These are phyloP conservation scores for Blennius ocellaris DNA, from an alignment of 2,113 vertebrate genomes.

Conservation along the genomic window DNA sequence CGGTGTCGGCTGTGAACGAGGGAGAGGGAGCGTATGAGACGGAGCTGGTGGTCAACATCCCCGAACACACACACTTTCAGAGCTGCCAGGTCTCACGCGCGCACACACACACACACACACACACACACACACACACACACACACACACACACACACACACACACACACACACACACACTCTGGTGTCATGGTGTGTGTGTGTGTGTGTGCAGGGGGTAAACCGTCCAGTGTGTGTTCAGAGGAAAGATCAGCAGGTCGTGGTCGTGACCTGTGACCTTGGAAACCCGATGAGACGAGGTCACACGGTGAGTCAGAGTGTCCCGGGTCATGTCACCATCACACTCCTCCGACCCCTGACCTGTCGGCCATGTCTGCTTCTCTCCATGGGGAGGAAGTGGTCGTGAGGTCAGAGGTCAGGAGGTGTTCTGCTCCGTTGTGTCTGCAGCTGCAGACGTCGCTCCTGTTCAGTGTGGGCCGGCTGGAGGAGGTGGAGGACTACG, in stretches of 20 bases:
- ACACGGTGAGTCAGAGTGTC: not conserved
- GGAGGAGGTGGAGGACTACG: slow-evolving; percentile 41
- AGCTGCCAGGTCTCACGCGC: slow-evolving; percentile 43
- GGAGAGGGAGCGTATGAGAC: slow-evolving; percentile 38
- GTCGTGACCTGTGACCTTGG: slow-evolving; percentile 39
- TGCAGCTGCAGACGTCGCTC: slow-evolving; percentile 27
- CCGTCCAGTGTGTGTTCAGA: slow-evolving; percentile 40
- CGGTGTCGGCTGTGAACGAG: not conserved
- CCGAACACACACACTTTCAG: slow-evolving; percentile 45
- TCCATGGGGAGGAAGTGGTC: too few species aligned
- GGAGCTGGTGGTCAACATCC: slow-evolving; percentile 23
- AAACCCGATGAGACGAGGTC: slow-evolving; percentile 36
- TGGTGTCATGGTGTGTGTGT: not conserved
- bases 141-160: not conserved
- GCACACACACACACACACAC: not conserved
- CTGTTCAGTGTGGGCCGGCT: slow-evolving; percentile 27
- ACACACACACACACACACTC: not conserved
- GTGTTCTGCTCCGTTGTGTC: not conserved
- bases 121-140: not conserved
- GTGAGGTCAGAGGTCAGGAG: too few species aligned
- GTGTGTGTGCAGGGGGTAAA: slow-evolving; percentile 6
- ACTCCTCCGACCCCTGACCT: not conserved
- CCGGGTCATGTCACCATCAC: not conserved
- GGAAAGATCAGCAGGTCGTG: slow-evolving; percentile 30
- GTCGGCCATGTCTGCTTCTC: too few species aligned